These are phyloP conservation scores for Tipula vernalis DNA, from an alignment of 2,888 invertebrate genomes.

Conservation along the genomic window DNA sequence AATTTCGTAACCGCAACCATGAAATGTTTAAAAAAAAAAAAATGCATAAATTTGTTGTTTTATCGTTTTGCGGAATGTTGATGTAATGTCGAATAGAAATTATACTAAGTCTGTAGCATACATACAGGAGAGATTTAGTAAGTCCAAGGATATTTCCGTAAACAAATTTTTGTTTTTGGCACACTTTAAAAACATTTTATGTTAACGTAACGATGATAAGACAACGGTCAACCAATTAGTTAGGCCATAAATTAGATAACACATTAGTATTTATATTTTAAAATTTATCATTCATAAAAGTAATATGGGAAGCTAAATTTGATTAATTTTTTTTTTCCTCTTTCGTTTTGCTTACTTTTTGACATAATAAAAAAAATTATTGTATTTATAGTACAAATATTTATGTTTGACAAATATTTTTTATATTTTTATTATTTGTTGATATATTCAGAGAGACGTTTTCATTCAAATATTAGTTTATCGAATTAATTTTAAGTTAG, in stretches of 20 bases:
- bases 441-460: not conserved
- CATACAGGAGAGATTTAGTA: too few relatives aligned
- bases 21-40: not conserved
- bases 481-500: not conserved
- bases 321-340: not conserved
- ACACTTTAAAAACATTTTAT: too few relatives aligned
- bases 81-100: not conserved
- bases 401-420: not conserved
- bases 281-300: not conserved
- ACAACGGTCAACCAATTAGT: not conserved
- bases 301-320: not conserved
- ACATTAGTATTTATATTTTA: not conserved
- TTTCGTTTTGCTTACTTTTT: not conserved
- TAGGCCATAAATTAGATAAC: not conserved
- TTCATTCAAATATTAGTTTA: not conserved
- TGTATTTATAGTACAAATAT: not conserved
- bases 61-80: not conserved
- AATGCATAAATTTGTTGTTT: not conserved
- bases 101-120: too few relatives aligned
- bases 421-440: not conserved
- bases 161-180: too few relatives aligned
- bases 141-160: too few relatives aligned
- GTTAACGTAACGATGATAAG: too few relatives aligned
- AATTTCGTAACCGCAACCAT: not conserved
- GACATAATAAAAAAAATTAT: not conserved